Evolutionary conservation across 2,113 vertebrate genomes (phyloP).

Genomic region (Misgurnus anguillicaudatus): DNA sequence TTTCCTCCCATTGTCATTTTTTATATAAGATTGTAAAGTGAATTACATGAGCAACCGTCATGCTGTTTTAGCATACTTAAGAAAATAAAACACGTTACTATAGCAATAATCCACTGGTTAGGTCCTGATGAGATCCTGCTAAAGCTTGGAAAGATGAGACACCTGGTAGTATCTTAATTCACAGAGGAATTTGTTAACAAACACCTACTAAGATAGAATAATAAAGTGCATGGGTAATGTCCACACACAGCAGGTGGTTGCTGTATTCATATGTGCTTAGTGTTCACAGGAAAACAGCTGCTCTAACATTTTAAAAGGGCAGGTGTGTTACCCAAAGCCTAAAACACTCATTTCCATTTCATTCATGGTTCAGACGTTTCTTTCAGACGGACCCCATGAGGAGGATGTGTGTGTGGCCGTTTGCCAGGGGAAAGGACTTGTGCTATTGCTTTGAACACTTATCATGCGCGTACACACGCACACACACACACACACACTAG

Average conservation of each 20-base stretch:
- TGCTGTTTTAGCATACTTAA: background rate
- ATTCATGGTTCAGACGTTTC: background rate
- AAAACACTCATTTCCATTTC: conserved; percentile 33
- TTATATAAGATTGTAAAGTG: no score
- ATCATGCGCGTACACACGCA: background rate
- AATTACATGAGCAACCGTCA: no score
- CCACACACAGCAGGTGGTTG: conserved; percentile 17
- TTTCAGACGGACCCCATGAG: background rate
- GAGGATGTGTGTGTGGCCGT: conserved; percentile 14
- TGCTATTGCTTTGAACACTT: background rate
- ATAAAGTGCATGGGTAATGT: background rate
- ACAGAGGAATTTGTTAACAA: background rate
- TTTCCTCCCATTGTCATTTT: no score
- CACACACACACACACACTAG: background rate
- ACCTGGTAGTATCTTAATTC: background rate
- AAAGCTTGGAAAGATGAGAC: background rate
- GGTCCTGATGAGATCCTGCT: background rate
- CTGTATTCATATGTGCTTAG: conserved; percentile 15
- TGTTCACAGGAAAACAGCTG: background rate
- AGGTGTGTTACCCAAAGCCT: conserved; percentile 14
- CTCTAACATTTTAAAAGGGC: conserved; percentile 28
- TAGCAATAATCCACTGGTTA: background rate
- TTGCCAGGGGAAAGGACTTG: background rate
- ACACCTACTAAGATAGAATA: background rate
- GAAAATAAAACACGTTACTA: no score